phyloP scores from a whole-genome alignment of 2,888 invertebrate genomes.

The Latrodectus elegans region DNA sequence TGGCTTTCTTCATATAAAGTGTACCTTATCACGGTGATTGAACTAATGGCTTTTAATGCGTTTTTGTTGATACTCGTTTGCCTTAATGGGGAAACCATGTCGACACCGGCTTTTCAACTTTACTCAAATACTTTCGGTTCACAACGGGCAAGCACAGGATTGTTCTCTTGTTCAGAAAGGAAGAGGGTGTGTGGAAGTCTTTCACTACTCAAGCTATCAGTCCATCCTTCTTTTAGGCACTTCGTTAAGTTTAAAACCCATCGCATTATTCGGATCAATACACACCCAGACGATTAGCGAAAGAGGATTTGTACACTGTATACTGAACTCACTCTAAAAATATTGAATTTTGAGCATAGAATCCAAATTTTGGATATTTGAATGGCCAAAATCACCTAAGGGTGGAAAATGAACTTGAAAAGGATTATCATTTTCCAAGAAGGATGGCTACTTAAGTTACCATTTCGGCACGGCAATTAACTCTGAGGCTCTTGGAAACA shows the following conservation, averaged over 20 bases:
- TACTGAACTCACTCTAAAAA: background rate
- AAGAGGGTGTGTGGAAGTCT: slow-evolving; percentile 19
- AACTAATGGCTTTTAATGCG: slow-evolving; percentile 68
- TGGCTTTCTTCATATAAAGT: slow-evolving; percentile 54
- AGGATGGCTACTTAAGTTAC: too few species aligned
- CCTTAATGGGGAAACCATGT: slow-evolving; percentile 67
- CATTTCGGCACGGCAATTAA: too few species aligned
- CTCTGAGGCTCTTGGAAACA: too few species aligned
- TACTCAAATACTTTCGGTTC: slow-evolving; percentile 62
- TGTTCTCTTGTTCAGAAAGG: slow-evolving; percentile 34
- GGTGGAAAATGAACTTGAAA: too few species aligned
- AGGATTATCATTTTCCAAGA: too few species aligned
- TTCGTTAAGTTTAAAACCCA: slow-evolving; percentile 57
- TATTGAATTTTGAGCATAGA: background rate
- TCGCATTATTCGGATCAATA: slow-evolving; percentile 57
- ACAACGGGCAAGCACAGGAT: slow-evolving; percentile 44
- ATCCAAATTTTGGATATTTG: too few species aligned
- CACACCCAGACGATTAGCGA: slow-evolving; percentile 30
- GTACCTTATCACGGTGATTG: slow-evolving; percentile 58
- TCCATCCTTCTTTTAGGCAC: slow-evolving; percentile 31
- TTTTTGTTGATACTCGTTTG: slow-evolving; percentile 68
- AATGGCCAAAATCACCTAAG: too few species aligned
- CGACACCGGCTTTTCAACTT: slow-evolving; percentile 65
- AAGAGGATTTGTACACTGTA: slow-evolving; percentile 23
- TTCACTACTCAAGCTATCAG: slow-evolving; percentile 22